A percentile compares a stretch with the other conserved stretches of the same genome.
Conservation (phyloP, 2,113 vertebrate species). For the Rhabdornis inornatus region DNA sequence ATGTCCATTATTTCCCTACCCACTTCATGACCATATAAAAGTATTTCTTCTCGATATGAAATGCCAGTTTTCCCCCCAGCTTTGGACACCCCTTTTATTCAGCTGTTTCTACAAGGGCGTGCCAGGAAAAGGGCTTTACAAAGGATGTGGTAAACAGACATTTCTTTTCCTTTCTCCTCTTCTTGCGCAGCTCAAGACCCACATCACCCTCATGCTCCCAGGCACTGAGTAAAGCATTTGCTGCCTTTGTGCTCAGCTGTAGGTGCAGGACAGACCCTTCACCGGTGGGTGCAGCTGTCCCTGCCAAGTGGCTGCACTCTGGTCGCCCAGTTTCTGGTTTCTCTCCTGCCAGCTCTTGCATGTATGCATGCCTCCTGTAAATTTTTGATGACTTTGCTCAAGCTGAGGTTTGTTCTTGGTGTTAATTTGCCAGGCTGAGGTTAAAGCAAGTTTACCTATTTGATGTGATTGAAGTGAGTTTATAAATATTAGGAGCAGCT, state of each 20-base stretch:
- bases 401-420: not conserved
- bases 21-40: accelerated
- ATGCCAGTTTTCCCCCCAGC: accelerated
- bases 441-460: not conserved
- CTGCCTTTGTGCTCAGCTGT: not conserved
- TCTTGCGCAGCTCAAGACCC: not conserved
- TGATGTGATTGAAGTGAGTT: not conserved
- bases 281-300: not conserved
- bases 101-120: not conserved
- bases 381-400: not conserved
- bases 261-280: not conserved
- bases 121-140: not conserved
- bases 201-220: accelerated
- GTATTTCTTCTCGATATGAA: not conserved
- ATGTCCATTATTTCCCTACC: not conserved
- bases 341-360: not conserved
- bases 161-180: not conserved
- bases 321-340: not conserved
- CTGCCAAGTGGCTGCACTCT: not conserved
- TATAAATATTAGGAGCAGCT: not conserved
- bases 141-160: not conserved
- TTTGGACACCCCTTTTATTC: not conserved
- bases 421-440: not conserved
- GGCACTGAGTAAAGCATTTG: not conserved
- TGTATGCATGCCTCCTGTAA: not conserved